A percentile compares a stretch with the other conserved stretches of the same genome.
These are phyloP conservation scores for Osedax fenrisi DNA, from an alignment of 2,888 invertebrate genomes.

Conservation along the genomic window DNA sequence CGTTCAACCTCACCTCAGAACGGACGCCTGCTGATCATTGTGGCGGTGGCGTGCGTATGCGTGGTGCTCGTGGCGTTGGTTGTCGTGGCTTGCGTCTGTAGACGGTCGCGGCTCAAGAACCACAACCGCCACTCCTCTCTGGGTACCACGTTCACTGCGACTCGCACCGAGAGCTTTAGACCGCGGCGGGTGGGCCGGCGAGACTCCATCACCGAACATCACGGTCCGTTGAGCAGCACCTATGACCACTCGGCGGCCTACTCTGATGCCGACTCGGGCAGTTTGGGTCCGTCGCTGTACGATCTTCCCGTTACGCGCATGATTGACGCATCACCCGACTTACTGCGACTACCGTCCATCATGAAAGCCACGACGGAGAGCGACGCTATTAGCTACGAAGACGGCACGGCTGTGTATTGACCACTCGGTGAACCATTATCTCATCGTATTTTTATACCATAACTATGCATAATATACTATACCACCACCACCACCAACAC, in stretches of 20 bases:
- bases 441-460: too few species aligned
- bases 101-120: neutral
- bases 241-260: neutral
- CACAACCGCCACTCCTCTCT: neutral
- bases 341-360: too few species aligned
- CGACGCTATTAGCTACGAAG: too few species aligned
- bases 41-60: neutral
- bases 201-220: neutral
- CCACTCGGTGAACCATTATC: too few species aligned
- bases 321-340: neutral
- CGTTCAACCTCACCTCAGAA: neutral
- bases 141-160: neutral
- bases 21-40: neutral
- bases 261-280: neutral
- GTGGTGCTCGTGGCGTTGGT: neutral
- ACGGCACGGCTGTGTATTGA: too few species aligned
- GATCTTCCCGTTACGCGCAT: neutral
- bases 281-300: neutral
- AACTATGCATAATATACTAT: too few species aligned
- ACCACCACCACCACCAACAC: too few species aligned
- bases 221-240: neutral
- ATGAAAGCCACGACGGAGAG: too few species aligned
- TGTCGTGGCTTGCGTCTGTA: neutral
- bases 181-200: neutral
- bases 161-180: neutral